Conservation (phyloP, 1,140 invertebrate species). For the Drosophila miranda region DNA sequence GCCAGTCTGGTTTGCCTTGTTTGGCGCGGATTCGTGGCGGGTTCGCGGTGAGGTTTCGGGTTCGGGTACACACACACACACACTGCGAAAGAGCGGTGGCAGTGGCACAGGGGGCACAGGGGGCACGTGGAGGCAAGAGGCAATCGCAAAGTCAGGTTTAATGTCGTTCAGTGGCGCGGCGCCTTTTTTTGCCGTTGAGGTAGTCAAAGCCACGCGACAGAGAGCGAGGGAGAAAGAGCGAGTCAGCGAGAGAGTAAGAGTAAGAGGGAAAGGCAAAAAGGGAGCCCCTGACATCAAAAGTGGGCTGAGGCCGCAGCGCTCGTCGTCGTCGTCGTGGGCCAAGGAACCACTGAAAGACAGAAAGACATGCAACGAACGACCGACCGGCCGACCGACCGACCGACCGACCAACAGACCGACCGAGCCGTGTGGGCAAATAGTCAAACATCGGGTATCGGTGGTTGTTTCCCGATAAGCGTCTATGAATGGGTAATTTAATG, state of each 20-base stretch:
- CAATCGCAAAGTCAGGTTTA: conserved; percentile 74
- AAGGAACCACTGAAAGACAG: conserved; percentile 19
- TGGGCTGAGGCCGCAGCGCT: conserved; percentile 52
- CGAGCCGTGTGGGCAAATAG: conserved; percentile 42
- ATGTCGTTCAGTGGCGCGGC: conserved; percentile 72
- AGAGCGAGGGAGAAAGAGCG: not conserved
- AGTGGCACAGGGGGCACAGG: too few species aligned
- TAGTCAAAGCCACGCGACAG: conserved; percentile 52
- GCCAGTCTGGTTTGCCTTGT: conserved; percentile 68
- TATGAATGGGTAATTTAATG: conserved; percentile 48
- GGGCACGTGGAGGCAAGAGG: conserved; percentile 6
- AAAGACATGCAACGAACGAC: conserved; percentile 6
- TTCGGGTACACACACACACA: conserved; percentile 5
- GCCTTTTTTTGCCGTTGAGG: conserved; percentile 63
- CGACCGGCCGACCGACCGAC: conserved; percentile 13
- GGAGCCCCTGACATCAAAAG: conserved; percentile 26
- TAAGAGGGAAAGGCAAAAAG: not conserved
- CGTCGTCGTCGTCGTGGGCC: conserved; percentile 44
- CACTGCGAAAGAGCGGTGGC: not conserved
- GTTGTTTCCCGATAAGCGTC: conserved; percentile 47
- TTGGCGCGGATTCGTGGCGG: conserved; percentile 30
- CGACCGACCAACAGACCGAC: conserved; percentile 15
- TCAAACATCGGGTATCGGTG: conserved; percentile 33
- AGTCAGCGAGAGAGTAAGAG: not conserved
- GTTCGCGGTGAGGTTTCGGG: conserved; percentile 6